Percentiles rank a stretch among this genome's conserved stretches.
Conservation (phyloP, 2,113 vertebrate species). For the Lepus europaeus region DNA sequence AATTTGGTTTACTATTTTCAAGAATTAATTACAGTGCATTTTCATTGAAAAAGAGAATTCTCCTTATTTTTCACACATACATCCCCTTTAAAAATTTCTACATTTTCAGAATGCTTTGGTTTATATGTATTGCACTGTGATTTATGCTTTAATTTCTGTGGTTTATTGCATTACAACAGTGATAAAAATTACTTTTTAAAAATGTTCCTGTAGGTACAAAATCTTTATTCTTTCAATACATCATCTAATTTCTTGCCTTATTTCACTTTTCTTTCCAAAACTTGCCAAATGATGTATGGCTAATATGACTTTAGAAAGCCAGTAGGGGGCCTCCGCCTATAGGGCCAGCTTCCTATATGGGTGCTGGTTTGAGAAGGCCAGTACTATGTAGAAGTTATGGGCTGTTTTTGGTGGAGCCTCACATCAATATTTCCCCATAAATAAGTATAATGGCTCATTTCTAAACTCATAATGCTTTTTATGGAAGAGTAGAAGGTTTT, state of each 20-base stretch:
- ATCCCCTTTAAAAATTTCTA: background rate
- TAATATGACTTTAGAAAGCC: background rate
- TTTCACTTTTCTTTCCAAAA: background rate
- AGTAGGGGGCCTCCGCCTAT: background rate
- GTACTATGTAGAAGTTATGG: background rate
- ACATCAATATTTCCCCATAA: background rate
- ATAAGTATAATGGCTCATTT: conserved; percentile 8
- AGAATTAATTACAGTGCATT: background rate
- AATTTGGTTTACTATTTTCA: background rate
- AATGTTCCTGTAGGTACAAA: conserved; percentile 8
- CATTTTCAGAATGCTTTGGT: conserved; percentile 28
- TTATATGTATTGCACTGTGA: conserved; percentile 23
- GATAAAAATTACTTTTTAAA: background rate
- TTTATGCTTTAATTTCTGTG: conserved; percentile 3
- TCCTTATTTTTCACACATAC: conserved; percentile 27
- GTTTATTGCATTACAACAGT: conserved; percentile 12
- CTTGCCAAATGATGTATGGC: background rate
- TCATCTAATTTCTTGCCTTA: background rate
- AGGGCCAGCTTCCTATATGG: no score
- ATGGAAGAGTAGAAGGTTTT: background rate
- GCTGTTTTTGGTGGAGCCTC: background rate
- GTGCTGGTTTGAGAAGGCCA: background rate
- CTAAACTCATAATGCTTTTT: conserved; percentile 48
- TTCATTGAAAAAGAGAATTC: background rate
- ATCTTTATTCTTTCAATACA: background rate